These are phyloP conservation scores for Corythaeola cristata DNA, from an alignment of 2,113 vertebrate genomes.

Conservation along the genomic window DNA sequence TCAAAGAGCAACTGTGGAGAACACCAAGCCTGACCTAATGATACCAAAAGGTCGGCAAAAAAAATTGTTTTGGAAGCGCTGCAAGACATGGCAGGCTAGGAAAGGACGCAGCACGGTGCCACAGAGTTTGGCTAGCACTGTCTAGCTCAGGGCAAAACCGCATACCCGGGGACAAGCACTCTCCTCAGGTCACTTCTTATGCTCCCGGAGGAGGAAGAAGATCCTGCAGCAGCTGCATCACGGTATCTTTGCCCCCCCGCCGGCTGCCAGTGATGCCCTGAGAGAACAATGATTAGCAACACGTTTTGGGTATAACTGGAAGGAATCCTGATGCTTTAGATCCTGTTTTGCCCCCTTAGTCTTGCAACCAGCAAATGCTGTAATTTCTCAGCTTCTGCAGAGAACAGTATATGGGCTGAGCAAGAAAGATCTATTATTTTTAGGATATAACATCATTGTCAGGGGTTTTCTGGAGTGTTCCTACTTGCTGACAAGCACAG, in stretches of 20 bases:
- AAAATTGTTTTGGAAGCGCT: not conserved
- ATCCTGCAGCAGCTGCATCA: not conserved
- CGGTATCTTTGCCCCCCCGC: not conserved
- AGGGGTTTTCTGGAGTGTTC: conserved; percentile 34
- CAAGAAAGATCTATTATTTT: conserved; percentile 15
- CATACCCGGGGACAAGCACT: not conserved
- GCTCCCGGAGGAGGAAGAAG: not conserved
- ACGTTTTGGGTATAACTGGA: not conserved
- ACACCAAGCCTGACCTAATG: not conserved
- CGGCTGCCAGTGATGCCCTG: not conserved
- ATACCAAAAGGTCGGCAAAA: not conserved
- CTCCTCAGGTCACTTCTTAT: not conserved
- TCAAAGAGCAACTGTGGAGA: not conserved
- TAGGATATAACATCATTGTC: conserved; percentile 21
- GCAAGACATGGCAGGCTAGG: not conserved
- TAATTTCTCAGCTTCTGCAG: not conserved
- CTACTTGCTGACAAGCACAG: conserved; percentile 16
- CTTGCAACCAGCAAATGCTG: not conserved
- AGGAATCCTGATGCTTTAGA: not conserved
- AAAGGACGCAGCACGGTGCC: not conserved
- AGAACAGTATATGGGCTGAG: not conserved
- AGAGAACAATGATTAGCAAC: not conserved
- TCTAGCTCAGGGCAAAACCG: not conserved
- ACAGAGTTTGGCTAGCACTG: not conserved
- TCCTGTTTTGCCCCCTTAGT: not conserved